phyloP scores from a whole-genome alignment of 2,113 vertebrate genomes.

The Saiga tatarica region DNA sequence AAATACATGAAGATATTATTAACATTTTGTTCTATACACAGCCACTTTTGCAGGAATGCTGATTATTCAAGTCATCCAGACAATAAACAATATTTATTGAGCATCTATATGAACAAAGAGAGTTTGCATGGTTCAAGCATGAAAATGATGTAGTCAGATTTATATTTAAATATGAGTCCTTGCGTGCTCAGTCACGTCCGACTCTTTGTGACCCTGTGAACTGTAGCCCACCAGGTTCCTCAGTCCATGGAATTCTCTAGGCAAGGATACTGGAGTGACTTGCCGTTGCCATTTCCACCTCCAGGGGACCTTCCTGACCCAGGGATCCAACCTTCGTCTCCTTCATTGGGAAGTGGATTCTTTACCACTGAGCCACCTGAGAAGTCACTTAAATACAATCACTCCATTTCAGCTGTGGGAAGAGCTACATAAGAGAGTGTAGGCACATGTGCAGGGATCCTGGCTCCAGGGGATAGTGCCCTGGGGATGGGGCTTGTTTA shows the following conservation, averaged over 20 bases:
- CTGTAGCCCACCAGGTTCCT: too few species aligned
- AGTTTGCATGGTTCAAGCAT: neutral
- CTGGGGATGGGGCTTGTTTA: too few species aligned
- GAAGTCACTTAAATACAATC: neutral
- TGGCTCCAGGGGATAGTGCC: neutral
- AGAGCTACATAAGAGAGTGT: accelerated
- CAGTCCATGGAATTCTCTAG: too few species aligned
- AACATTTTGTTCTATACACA: neutral
- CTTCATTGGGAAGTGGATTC: neutral
- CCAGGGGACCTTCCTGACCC: neutral
- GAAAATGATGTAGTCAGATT: neutral
- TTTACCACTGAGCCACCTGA: neutral
- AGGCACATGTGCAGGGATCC: accelerated
- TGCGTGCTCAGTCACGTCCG: too few species aligned
- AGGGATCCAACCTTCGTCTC: neutral
- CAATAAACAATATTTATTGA: neutral
- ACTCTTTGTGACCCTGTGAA: too few species aligned
- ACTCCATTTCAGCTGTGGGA: neutral
- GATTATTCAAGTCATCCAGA: neutral
- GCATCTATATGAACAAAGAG: neutral
- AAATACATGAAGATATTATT: neutral
- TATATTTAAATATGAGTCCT: too few species aligned
- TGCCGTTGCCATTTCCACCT: too few species aligned
- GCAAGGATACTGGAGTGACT: too few species aligned
- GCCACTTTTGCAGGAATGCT: neutral